Base-by-base conservation (phyloP, 2,113 vertebrate genomes). In the Xenopus laevis region DNA sequence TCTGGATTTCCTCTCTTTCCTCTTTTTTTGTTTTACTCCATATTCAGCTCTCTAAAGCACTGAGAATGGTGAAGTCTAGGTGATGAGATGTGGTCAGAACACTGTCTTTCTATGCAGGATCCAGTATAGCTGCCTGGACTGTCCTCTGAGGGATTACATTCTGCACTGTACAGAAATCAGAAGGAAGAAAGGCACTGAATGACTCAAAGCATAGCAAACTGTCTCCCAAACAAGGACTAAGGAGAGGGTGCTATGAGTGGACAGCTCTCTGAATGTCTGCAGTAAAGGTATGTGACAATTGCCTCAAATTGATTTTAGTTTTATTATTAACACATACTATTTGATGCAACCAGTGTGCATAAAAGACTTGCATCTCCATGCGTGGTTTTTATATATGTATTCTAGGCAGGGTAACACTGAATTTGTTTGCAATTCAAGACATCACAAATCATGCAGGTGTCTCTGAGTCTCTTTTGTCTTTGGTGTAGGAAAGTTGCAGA, bases 91-190 rank as follows among this genome's bases (percentile, higher is more conserved):
- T 40, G n/a, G 58, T 27, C 45, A 50, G 45, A 71, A 59, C 70
- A 63, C 55, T 71, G 45, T 46, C 13, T 67, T 23, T 44, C 21
- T 68, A 45, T 70, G 74, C 33, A 70, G 74, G 74, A 70, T 77
- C 11, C 21, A 58, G 59, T 60, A 70, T 64, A 70, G 44, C 46
- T 70, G 74, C 63, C 74, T 64, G 59, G 66, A 60, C 66, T 76
- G 66, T 63, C 69, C 67, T 70, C 74, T 17, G 30, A 70, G 60
- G 73, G 74, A 77, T 77, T 70, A 77, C 65, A 77, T 60, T 64
- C 74, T 64, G 74, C 59, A 46, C 67, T 70, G 60, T 57, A 64
- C 58, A 60, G 58, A 60, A 60, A 50, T 50, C 67, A 76, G 40
- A 63, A 60, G 33, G 33, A 40, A 40, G 33, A 57, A 23, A 61